These are phyloP conservation scores for Malaclemys terrapin DNA, from an alignment of 2,113 vertebrate species.

Conservation along the genomic window DNA sequence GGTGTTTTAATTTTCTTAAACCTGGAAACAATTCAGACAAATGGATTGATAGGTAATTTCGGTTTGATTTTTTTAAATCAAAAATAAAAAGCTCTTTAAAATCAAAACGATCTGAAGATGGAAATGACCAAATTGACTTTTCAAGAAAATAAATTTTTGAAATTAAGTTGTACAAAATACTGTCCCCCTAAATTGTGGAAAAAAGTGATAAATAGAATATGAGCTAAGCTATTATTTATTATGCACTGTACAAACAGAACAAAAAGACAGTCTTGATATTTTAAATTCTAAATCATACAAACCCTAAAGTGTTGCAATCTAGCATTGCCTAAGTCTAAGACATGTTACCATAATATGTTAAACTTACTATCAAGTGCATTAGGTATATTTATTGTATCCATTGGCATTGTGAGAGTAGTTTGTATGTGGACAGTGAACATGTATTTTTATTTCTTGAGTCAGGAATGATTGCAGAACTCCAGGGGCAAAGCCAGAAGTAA, in stretches of 20 bases:
- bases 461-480: not conserved
- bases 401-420: slow-evolving; percentile 22
- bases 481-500: not conserved
- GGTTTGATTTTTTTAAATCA: slow-evolving; percentile 57
- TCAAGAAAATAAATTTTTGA: not conserved
- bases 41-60: slow-evolving; percentile 28
- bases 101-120: slow-evolving; percentile 10
- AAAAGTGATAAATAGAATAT: not conserved
- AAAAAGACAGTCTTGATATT: slow-evolving; percentile 4
- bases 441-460: not conserved
- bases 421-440: not conserved
- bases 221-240: not conserved
- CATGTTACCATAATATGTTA: slow-evolving; percentile 50
- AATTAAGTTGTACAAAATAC: not conserved
- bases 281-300: slow-evolving; percentile 23
- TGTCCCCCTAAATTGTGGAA: not conserved
- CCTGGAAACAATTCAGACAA: slow-evolving; percentile 19
- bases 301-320: slow-evolving; percentile 29
- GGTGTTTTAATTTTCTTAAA: slow-evolving; percentile 36
- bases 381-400: slow-evolving; percentile 7
- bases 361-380: slow-evolving; percentile 43
- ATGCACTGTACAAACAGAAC: slow-evolving; percentile 11
- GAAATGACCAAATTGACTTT: not conserved
- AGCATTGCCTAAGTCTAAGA: slow-evolving; percentile 61
- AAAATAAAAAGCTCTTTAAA: not conserved